Evolutionary conservation across 1,140 invertebrate species (phyloP).

Genomic region (Euborellia annulipes): DNA sequence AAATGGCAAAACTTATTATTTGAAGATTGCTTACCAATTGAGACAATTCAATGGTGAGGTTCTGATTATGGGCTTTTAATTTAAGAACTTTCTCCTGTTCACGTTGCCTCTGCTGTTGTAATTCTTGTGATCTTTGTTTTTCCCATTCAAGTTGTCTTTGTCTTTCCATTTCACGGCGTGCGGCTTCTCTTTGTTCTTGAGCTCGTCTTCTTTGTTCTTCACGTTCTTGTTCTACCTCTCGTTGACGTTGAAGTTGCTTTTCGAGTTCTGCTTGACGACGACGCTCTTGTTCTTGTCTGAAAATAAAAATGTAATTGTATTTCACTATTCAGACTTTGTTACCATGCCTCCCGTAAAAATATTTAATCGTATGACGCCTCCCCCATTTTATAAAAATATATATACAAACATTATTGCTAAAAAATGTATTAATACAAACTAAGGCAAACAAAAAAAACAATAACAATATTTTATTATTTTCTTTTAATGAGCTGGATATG

Average conservation of each 20-base stretch:
- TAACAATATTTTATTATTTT: no score
- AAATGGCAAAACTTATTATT: no score
- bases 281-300: constrained; percentile 42
- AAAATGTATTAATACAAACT: no score
- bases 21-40: constrained; percentile 53
- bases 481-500: no score
- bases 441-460: no score
- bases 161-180: constrained; percentile 43
- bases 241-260: constrained; percentile 63
- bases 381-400: no score
- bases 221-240: constrained; percentile 57
- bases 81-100: constrained; percentile 79
- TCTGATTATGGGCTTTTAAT: constrained; percentile 79
- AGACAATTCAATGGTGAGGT: constrained; percentile 64
- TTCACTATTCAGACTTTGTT: no score
- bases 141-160: constrained; percentile 95
- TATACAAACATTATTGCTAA: no score
- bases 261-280: constrained; percentile 51
- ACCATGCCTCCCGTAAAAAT: no score
- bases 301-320: no score
- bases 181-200: constrained; percentile 64
- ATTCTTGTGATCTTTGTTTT: constrained; percentile 72
- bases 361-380: no score
- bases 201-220: constrained; percentile 54
- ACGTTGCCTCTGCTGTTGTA: constrained; percentile 67